A percentile compares a stretch with the other conserved stretches of the same genome.
Evolutionary conservation across 2,888 invertebrate genomes (phyloP).

Genomic region (Steromphala cineraria): DNA sequence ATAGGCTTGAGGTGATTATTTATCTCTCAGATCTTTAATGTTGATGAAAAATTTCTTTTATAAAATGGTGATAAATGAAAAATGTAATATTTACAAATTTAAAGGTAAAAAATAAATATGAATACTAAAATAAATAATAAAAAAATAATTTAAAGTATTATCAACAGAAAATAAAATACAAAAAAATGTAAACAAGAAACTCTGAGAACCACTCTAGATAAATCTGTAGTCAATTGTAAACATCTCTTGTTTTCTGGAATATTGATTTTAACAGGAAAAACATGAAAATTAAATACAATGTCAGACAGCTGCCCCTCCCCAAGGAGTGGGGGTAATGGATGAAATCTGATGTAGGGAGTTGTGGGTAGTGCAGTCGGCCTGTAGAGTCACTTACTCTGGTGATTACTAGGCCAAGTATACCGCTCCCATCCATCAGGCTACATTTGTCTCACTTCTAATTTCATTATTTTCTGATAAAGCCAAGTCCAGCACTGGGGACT

Average conservation of each 20-base stretch:
- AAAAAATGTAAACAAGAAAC: too few relatives aligned
- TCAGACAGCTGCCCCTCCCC: background rate
- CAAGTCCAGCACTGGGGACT: conserved; percentile 10
- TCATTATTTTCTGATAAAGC: conserved; percentile 40
- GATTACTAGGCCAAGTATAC: conserved; percentile 21
- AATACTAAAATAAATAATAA: too few relatives aligned
- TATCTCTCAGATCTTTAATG: too few relatives aligned
- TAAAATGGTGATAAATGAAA: too few relatives aligned
- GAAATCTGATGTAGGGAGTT: conserved; percentile 3
- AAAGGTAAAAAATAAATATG: too few relatives aligned
- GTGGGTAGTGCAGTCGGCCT: background rate
- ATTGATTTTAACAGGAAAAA: conserved; percentile 15
- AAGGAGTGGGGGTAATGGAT: conserved; percentile 7
- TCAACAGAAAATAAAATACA: too few relatives aligned
- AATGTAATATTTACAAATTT: too few relatives aligned
- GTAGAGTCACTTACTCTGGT: conserved; percentile 13
- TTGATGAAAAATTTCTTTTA: too few relatives aligned
- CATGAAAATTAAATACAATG: conserved; percentile 15
- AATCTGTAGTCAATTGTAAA: background rate
- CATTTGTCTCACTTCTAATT: conserved; percentile 36
- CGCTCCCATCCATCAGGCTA: conserved; percentile 26
- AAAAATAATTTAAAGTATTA: too few relatives aligned
- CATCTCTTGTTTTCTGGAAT: background rate
- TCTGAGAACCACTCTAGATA: background rate
- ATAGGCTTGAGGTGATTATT: too few relatives aligned